Percentiles rank a stretch among this genome's conserved stretches.
These are phyloP conservation scores for Limenitis camilla DNA, from an alignment of 2,888 invertebrate species.

Conservation along the genomic window DNA sequence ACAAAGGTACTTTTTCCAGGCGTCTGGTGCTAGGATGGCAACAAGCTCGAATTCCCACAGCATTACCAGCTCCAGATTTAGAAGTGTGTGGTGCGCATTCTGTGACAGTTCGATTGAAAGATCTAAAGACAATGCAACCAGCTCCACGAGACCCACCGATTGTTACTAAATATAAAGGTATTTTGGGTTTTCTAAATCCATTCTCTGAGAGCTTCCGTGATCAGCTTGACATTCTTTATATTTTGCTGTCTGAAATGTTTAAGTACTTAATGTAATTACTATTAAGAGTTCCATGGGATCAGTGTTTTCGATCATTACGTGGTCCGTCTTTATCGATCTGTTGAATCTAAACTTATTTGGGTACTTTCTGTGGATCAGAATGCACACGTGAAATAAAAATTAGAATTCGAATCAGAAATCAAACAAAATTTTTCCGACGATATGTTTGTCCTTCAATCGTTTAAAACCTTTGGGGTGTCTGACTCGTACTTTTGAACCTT, in stretches of 20 bases:
- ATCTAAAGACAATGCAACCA: conserved; percentile 78
- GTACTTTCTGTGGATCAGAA: background rate
- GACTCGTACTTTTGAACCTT: background rate
- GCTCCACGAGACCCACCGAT: conserved; percentile 85
- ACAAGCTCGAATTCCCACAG: conserved; percentile 87
- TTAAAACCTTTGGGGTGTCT: too few species aligned
- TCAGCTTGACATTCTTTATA: too few species aligned
- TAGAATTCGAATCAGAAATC: background rate
- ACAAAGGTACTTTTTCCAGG: conserved; percentile 33
- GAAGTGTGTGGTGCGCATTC: conserved; percentile 84
- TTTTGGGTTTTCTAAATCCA: too few species aligned
- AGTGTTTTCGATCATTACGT: too few species aligned
- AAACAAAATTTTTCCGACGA: background rate
- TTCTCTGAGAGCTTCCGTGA: too few species aligned
- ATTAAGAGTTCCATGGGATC: too few species aligned
- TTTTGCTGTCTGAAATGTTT: too few species aligned
- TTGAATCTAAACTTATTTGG: too few species aligned
- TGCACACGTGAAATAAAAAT: too few species aligned
- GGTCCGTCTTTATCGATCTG: background rate
- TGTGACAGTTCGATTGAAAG: conserved; percentile 76
- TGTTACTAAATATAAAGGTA: conserved; percentile 93
- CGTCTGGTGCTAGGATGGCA: conserved; percentile 86
- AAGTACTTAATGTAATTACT: too few species aligned
- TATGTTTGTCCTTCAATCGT: background rate
- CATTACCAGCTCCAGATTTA: conserved; percentile 85